These are phyloP conservation scores for Vireo altiloquus DNA, from an alignment of 2,113 vertebrate genomes.

Conservation along the genomic window DNA sequence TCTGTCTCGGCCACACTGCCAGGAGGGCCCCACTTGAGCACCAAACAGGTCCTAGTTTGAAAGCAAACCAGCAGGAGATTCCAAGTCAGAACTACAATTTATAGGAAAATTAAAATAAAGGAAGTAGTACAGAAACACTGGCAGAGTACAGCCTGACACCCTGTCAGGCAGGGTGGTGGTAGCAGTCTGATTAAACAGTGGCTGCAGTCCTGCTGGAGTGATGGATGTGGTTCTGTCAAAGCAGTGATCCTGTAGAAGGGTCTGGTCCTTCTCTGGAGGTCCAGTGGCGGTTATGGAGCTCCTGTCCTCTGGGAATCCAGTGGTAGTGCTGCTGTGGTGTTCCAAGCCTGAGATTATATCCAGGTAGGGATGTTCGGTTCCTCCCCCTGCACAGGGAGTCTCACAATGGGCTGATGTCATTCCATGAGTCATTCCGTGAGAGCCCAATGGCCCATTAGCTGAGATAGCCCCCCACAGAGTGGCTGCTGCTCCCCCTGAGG, in stretches of 20 bases:
- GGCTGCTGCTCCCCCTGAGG: neutral
- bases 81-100: neutral
- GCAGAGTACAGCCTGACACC: accelerated
- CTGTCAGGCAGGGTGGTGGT: accelerated
- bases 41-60: too few relatives aligned
- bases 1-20: accelerated
- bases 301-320: neutral
- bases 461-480: neutral
- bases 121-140: neutral
- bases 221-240: neutral
- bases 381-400: neutral
- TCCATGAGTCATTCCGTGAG: accelerated
- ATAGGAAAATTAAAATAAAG: neutral
- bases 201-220: neutral
- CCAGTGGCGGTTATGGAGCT: neutral
- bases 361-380: neutral
- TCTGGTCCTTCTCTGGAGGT: neutral
- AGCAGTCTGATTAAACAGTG: accelerated
- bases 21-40: accelerated
- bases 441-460: neutral
- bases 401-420: neutral
- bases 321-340: neutral
- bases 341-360: neutral
- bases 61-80: accelerated
- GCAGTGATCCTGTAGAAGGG: neutral